A percentile compares a stretch with the other conserved stretches of the same genome.
phyloP scores from a whole-genome alignment of 1,140 invertebrate genomes.

The Holotrichia oblita region DNA sequence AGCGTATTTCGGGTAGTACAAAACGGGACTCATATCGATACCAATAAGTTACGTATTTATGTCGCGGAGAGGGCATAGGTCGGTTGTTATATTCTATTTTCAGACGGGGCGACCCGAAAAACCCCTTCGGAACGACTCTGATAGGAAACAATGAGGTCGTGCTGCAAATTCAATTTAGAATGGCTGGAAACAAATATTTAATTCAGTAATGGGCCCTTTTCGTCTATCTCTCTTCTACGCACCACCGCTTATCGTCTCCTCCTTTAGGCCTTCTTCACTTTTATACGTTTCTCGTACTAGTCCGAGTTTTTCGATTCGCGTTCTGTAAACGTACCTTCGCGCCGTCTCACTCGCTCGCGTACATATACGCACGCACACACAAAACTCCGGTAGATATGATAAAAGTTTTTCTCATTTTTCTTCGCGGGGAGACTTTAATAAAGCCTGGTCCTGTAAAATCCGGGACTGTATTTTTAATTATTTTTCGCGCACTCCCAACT shows the following conservation, averaged over 20 bases:
- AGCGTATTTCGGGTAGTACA: not conserved
- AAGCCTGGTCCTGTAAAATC: slow-evolving; percentile 48
- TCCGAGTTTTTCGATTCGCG: slow-evolving; percentile 6
- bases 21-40: slow-evolving; percentile 20
- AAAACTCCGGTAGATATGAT: slow-evolving; percentile 47
- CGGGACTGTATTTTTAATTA: slow-evolving; percentile 50
- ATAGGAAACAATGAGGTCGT: slow-evolving; percentile 31
- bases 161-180: slow-evolving; percentile 33
- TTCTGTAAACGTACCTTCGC: slow-evolving; percentile 48
- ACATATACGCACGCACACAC: slow-evolving; percentile 35
- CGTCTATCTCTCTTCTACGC: not conserved
- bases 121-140: not conserved
- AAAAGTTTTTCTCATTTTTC: slow-evolving; percentile 51
- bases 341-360: too few relatives aligned
- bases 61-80: slow-evolving; percentile 28
- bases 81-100: slow-evolving; percentile 26
- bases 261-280: not conserved
- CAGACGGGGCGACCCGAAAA: slow-evolving; percentile 15
- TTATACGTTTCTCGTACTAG: not conserved
- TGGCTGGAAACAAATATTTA: slow-evolving; percentile 29
- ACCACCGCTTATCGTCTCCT: not conserved
- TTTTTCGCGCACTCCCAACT: slow-evolving; percentile 45
- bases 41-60: slow-evolving; percentile 31
- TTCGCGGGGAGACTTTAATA: slow-evolving; percentile 48
- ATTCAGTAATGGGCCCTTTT: slow-evolving; percentile 21